Evolutionary conservation across 2,797 vertebrate genomes (phyloP).

Genomic region (Cynopterus sphinx): DNA sequence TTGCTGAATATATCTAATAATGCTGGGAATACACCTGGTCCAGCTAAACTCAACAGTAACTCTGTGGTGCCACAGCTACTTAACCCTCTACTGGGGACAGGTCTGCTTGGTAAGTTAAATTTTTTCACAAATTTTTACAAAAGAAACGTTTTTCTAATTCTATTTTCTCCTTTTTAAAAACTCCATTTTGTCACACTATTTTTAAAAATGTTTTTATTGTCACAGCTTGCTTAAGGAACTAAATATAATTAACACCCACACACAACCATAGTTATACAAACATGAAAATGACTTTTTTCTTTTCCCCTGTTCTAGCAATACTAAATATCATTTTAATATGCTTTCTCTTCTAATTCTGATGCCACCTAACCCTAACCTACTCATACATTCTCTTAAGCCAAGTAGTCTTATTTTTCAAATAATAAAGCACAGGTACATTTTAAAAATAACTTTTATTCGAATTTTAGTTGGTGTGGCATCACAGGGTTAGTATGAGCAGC

Average conservation of each 20-base stretch:
- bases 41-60: conserved; percentile 89
- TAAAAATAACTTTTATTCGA: conserved; percentile 60
- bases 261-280: conserved; percentile 38
- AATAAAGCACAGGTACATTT: conserved; percentile 65
- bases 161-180: conserved; percentile 77
- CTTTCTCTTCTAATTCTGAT: conserved; percentile 77
- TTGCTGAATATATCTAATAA: conserved; percentile 87
- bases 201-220: conserved; percentile 79
- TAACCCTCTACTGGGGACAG: conserved; percentile 89
- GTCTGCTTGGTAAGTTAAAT: conserved; percentile 87
- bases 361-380: conserved; percentile 72
- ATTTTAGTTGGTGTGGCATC: conserved; percentile 81
- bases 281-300: conserved; percentile 53
- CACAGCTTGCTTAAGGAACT: conserved; percentile 76
- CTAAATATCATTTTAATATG: conserved; percentile 58
- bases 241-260: conserved; percentile 67
- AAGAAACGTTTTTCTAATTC: conserved; percentile 80
- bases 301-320: neutral
- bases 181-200: conserved; percentile 77
- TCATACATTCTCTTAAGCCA: conserved; percentile 47
- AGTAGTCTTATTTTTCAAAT: conserved; percentile 65
- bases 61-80: conserved; percentile 93
- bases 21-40: conserved; percentile 85
- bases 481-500: conserved; percentile 82
- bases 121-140: conserved; percentile 83